These are phyloP conservation scores for Alethe diademata DNA, from an alignment of 2,113 vertebrate species.

Conservation along the genomic window DNA sequence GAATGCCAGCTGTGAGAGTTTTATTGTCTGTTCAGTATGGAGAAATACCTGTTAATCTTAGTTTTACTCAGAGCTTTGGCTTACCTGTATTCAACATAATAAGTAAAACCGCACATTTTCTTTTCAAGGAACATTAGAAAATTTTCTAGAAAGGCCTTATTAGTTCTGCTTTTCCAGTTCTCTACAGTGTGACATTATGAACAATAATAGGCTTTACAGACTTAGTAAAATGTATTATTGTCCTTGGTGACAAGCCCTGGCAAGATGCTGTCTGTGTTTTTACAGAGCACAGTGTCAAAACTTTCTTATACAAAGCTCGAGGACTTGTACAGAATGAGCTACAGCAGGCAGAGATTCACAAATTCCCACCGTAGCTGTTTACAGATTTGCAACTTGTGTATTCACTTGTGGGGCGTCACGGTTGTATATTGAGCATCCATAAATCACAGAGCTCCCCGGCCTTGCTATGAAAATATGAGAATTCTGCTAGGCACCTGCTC, in stretches of 20 bases:
- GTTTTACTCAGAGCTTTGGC: background rate
- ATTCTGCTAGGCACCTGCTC: conserved; percentile 32
- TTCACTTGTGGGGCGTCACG: background rate
- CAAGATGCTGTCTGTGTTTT: background rate
- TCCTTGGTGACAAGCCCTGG: background rate
- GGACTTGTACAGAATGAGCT: background rate
- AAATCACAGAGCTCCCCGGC: background rate
- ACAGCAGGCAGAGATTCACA: background rate
- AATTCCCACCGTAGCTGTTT: background rate
- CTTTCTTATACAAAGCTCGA: background rate
- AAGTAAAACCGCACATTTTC: background rate
- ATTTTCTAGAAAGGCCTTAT: conserved; percentile 18
- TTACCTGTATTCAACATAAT: background rate
- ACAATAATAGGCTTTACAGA: conserved; percentile 32
- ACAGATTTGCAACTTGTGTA: conserved; percentile 7
- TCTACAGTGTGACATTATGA: conserved; percentile 21
- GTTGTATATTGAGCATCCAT: background rate
- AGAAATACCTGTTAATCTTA: background rate
- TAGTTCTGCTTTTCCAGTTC: conserved; percentile 58
- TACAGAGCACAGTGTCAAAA: background rate
- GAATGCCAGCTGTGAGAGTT: background rate
- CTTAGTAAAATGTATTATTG: conserved; percentile 30
- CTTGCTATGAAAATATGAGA: conserved; percentile 54
- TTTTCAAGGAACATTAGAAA: conserved; percentile 18
- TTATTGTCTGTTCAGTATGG: background rate